These are phyloP conservation scores for Seira musarum DNA, from an alignment of 2,888 invertebrate species.

Conservation along the genomic window DNA sequence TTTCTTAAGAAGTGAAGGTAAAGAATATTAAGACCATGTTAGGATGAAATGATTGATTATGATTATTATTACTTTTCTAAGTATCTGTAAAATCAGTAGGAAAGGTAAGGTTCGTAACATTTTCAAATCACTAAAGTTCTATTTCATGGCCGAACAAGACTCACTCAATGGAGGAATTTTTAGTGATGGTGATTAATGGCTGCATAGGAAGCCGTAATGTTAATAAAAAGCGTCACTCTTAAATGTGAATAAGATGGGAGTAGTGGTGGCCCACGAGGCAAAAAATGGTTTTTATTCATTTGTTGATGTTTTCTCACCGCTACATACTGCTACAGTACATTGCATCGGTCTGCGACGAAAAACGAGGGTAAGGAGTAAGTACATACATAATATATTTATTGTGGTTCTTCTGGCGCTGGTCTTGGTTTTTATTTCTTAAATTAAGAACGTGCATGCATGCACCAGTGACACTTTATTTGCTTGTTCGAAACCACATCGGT, in stretches of 20 bases:
- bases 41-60: background rate
- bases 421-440: background rate
- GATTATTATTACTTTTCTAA: background rate
- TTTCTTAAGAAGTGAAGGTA: no score
- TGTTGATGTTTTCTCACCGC: no score
- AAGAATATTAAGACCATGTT: no score
- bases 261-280: no score
- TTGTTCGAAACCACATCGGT: background rate
- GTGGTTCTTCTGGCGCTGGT: background rate
- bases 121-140: background rate
- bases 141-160: background rate
- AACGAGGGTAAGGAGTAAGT: no score
- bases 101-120: slow-evolving; percentile 6
- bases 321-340: no score
- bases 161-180: background rate
- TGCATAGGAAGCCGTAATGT: background rate
- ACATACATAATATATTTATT: no score
- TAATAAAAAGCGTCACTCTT: no score
- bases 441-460: background rate
- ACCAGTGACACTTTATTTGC: background rate
- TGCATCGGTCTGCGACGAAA: no score
- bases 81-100: background rate
- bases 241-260: no score
- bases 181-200: slow-evolving; percentile 3
- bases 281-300: no score